These are phyloP conservation scores for Zele albiditarsus DNA, from an alignment of 2,888 invertebrate genomes.

Conservation along the genomic window DNA sequence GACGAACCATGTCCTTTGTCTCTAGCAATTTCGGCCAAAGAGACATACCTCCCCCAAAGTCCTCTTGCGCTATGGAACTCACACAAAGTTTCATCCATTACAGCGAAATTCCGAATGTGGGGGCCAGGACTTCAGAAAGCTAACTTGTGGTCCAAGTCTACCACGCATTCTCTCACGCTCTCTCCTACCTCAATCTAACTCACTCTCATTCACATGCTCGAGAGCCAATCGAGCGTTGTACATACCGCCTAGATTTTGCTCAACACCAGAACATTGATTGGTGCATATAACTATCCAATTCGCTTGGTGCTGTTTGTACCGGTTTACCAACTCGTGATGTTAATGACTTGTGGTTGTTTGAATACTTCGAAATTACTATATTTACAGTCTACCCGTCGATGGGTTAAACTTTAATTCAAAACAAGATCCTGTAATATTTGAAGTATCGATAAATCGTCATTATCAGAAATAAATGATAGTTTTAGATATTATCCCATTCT, in stretches of 20 bases:
- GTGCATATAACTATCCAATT: not conserved
- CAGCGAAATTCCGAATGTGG: constrained; percentile 14
- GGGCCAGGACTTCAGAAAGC: constrained; percentile 7
- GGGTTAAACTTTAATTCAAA: not conserved
- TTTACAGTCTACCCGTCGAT: not conserved
- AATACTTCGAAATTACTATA: not conserved
- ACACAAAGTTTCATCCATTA: constrained; percentile 16
- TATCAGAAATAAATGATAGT: too few relatives aligned
- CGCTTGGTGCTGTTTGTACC: not conserved
- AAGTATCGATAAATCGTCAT: too few relatives aligned
- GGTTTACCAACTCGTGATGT: constrained; percentile 30
- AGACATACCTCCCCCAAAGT: constrained; percentile 4
- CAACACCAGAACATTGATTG: constrained; percentile 8
- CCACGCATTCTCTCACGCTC: not conserved
- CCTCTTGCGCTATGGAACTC: constrained; percentile 1
- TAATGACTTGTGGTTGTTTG: not conserved
- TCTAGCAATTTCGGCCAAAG: not conserved
- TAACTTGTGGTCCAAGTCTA: constrained; percentile 16
- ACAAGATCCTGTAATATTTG: not conserved
- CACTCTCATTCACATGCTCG: constrained; percentile 11
- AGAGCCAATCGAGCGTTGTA: not conserved
- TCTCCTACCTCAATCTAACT: not conserved
- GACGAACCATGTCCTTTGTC: constrained; percentile 13
- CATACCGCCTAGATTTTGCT: not conserved
- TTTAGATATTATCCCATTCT: too few relatives aligned